These are phyloP conservation scores for Polypedilum vanderplanki DNA, from an alignment of 1,140 invertebrate species.

Conservation along the genomic window DNA sequence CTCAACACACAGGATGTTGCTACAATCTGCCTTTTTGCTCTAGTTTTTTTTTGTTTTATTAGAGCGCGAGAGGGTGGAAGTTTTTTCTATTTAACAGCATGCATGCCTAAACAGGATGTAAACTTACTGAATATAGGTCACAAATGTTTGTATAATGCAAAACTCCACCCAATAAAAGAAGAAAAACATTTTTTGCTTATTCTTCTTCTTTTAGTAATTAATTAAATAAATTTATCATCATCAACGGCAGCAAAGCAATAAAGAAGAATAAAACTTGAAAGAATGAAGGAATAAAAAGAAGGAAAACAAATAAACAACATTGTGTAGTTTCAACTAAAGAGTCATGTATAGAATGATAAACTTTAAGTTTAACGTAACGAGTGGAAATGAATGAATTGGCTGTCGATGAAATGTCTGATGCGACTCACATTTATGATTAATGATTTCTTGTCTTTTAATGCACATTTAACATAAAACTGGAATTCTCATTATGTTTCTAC, in stretches of 20 bases:
- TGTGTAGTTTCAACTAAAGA: not conserved
- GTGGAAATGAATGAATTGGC: no score
- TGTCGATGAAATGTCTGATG: no score
- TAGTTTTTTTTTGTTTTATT: not conserved
- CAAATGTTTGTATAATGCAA: not conserved
- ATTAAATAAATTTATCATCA: conserved; percentile 29
- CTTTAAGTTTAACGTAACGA: no score
- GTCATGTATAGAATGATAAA: no score
- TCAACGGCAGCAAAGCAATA: not conserved
- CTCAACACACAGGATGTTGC: conserved; percentile 1
- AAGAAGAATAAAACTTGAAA: not conserved
- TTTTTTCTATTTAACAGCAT: not conserved
- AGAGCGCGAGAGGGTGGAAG: not conserved
- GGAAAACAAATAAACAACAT: conserved; percentile 5
- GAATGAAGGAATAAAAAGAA: conserved; percentile 9
- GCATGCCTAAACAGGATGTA: not conserved
- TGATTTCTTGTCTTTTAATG: no score
- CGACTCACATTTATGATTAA: no score
- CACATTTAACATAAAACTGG: no score
- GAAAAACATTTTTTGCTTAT: not conserved
- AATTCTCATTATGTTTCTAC: no score
- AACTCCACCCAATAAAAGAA: not conserved
- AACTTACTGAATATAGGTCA: conserved; percentile 1
- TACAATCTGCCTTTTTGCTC: not conserved
- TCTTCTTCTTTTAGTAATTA: not conserved